These are phyloP conservation scores for Axea sp. DNA, from an alignment of 2,888 invertebrate genomes.

Conservation along the genomic window DNA sequence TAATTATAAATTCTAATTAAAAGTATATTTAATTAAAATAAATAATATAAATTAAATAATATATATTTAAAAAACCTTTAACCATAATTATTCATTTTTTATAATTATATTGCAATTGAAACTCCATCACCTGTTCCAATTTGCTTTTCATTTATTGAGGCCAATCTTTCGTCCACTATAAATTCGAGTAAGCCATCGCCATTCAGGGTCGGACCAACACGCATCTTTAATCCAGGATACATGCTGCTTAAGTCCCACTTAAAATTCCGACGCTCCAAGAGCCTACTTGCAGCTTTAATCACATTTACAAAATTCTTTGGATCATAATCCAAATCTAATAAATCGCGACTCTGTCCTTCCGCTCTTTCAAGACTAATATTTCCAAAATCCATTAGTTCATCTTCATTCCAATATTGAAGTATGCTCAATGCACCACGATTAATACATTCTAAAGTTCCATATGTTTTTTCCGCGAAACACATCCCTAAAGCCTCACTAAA, in stretches of 20 bases:
- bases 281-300: slow-evolving; percentile 72
- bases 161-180: slow-evolving; percentile 82
- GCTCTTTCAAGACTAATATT: slow-evolving; percentile 84
- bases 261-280: slow-evolving; percentile 85
- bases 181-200: slow-evolving; percentile 88
- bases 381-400: slow-evolving; percentile 81
- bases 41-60: not conserved
- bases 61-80: not conserved
- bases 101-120: too few species aligned
- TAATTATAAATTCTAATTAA: too few species aligned
- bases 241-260: slow-evolving; percentile 87
- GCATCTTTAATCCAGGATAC: slow-evolving; percentile 88
- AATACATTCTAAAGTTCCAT: slow-evolving; percentile 81
- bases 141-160: slow-evolving; percentile 80
- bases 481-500: slow-evolving; percentile 70
- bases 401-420: slow-evolving; percentile 80
- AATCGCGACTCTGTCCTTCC: slow-evolving; percentile 83
- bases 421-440: slow-evolving; percentile 85
- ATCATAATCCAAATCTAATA: slow-evolving; percentile 86
- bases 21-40: too few species aligned
- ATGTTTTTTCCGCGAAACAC: slow-evolving; percentile 69
- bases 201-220: slow-evolving; percentile 86
- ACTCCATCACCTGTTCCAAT: slow-evolving; percentile 82
- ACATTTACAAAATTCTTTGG: slow-evolving; percentile 86
- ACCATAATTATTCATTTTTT: too few species aligned